Base-by-base conservation (phyloP, 2,113 vertebrate species). In the Scophthalmus maximus region DNA sequence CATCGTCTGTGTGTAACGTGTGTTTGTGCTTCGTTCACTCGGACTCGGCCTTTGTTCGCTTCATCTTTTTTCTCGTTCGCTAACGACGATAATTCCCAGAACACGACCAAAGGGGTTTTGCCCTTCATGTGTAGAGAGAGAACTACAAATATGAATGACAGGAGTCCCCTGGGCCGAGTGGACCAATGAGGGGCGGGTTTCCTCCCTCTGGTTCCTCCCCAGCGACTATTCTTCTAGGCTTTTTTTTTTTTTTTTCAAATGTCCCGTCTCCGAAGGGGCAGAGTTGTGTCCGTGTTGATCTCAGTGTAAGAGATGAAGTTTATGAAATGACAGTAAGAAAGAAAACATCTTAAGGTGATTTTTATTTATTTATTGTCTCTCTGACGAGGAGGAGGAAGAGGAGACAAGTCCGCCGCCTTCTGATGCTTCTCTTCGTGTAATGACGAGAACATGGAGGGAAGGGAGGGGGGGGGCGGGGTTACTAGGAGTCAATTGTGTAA, bases 291-390 rank as follows among this genome's bases (percentile, higher is more conserved):
- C 60, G 77, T 77, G 73, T 81, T 73, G 66, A n/a, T 91, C 76
- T 91, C 83, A 4, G 52, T 65, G 65, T 79, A 60, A 83, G 82
- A 87, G 85, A 83, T 79, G 87, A 92, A 91, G 84, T 80, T 86
- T 82, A 89, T 90, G 68, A 91, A 87, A 84, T 83, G 56, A 88
- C 46, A 71, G 27, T 81, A 61, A 76, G 66, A 25, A 59, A 84
- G 74, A 84, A 86, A 64, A 91, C 86, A 89, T 88, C 68, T 62
- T 86, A 87, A 85, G 89, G 90, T 91, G 88, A 93, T 94, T 96
- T 97, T 95, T 96, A 94, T 99, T 96, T 95, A 95, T 99, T 98
- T 95, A 96, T 96, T 95, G 95, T 97, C 94, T 94, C 92, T 90
- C 94, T 92, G 67, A 67, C 63, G 52, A 46, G 56, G 20, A 8